Percentiles rank a stretch among this genome's conserved stretches.
phyloP scores from a whole-genome alignment of 64 coral and sea anemone species.

The Trachythela sp. region DNA sequence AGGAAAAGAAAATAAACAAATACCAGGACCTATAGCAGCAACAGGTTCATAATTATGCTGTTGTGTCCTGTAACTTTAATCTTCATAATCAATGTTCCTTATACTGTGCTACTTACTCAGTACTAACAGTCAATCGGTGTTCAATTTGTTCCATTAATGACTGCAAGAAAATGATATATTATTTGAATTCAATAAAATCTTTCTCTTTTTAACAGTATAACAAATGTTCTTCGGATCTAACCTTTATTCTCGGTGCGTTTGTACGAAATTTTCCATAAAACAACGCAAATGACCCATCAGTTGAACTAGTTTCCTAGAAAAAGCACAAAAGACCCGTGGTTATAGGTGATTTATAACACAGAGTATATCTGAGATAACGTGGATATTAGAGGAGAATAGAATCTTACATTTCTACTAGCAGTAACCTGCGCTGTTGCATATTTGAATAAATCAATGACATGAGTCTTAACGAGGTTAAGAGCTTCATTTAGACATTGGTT shows the following conservation, averaged over 20 bases:
- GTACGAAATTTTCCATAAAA: slow-evolving; percentile 99
- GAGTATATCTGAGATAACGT: neutral
- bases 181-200: neutral
- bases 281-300: slow-evolving; percentile 89
- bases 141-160: slow-evolving; percentile 99
- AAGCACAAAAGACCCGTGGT: neutral
- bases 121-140: slow-evolving; percentile 69
- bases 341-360: neutral
- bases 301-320: slow-evolving; percentile 51
- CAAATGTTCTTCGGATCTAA: too few species aligned
- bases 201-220: neutral
- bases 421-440: slow-evolving; percentile 87
- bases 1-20: too few species aligned
- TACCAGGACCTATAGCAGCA: neutral
- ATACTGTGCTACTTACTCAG: slow-evolving; percentile 56
- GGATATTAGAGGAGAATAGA: neutral
- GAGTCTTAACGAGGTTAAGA: slow-evolving; percentile 69
- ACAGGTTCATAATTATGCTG: too few species aligned
- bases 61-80: neutral
- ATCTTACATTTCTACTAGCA: slow-evolving; percentile 38
- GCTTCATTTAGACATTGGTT: slow-evolving; percentile 90
- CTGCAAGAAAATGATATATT: slow-evolving; percentile 37
- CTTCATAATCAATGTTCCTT: too few species aligned
- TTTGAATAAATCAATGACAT: slow-evolving; percentile 77
- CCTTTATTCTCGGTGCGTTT: slow-evolving; percentile 95